Evolutionary conservation across 1,140 invertebrate species (phyloP).

Genomic region (Cepaea nemoralis): DNA sequence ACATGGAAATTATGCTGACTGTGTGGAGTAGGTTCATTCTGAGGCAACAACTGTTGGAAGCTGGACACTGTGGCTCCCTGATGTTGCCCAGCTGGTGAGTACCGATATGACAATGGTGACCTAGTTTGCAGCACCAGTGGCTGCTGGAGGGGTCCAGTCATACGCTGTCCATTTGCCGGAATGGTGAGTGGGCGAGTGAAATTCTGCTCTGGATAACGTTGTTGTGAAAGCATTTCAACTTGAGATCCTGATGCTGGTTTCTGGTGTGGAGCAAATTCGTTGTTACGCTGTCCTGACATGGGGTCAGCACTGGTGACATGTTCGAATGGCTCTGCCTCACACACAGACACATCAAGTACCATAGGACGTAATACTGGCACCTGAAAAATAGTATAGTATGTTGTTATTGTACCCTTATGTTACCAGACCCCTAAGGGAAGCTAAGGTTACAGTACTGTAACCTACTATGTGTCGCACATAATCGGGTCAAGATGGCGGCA

Average conservation of each 20-base stretch:
- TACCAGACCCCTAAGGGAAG: too few relatives aligned
- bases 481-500: too few relatives aligned
- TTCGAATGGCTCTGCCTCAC: slow-evolving; percentile 56
- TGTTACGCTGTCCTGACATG: neutral
- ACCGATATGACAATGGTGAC: neutral
- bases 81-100: neutral
- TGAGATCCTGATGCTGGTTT: slow-evolving; percentile 10
- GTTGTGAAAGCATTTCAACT: neutral
- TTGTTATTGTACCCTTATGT: too few relatives aligned
- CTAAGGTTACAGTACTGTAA: too few relatives aligned
- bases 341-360: slow-evolving; percentile 66
- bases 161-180: slow-evolving; percentile 15
- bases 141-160: neutral
- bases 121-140: neutral
- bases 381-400: slow-evolving; percentile 54
- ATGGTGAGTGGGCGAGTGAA: slow-evolving; percentile 25
- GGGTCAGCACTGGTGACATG: neutral
- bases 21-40: slow-evolving; percentile 17
- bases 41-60: neutral
- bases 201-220: slow-evolving; percentile 19
- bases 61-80: neutral
- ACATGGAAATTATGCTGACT: neutral
- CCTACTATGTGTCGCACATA: too few relatives aligned
- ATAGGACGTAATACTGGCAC: slow-evolving; percentile 52
- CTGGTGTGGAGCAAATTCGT: slow-evolving; percentile 31